Evolutionary conservation across 1,140 invertebrate species (phyloP), one percentile per base, ranked within the genome.

Genomic region (Nasonia vitripennis): DNA sequence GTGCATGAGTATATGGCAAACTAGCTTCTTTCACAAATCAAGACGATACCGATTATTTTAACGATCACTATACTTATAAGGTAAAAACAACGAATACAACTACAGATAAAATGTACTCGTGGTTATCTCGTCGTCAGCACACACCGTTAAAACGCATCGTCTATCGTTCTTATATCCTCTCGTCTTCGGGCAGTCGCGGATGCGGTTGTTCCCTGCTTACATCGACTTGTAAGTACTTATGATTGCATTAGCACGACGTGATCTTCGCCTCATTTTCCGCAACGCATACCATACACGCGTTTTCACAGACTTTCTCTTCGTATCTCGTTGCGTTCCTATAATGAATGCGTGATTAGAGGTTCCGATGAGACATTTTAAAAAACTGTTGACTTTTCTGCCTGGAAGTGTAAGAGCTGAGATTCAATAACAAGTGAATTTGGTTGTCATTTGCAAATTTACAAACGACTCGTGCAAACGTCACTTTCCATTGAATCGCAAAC

Each of bases 281-380:
- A 62, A 20, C 55, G 17, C 11, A 37, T 31, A 31, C 45, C 20
- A 62, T 20, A 34, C 51, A 62, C 55, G 10, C 55, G 55, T 0
- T 67, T 62, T 62, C 17, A 62, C 55, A 62, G 55, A 62, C n/a
- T 62, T 62, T 62, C 55, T 62, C 55, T n/a, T 62, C 55, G 55
- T n/a, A 20, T 62, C 48, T 67, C 20, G 31, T 62, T 23, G 67
- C 77, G 77, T 62, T 4, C 55, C 55, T 62, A 62, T 62, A 62
- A 62, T 62, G 55, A 62, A 62, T 62, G 55, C 55, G 55, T 62
- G 55, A 62, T 62, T 62, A n/a, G 20, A 62, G 55, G 5, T n/a
- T 62, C 20, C 7, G 55, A 62, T 62, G 41, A 73, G 37, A 20
- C 51, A 78, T 83, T 83, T 83, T 83, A 68, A 83, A 78, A 78